Evolutionary conservation across 2,113 vertebrate genomes (phyloP).

Genomic region (Lepus americanus): DNA sequence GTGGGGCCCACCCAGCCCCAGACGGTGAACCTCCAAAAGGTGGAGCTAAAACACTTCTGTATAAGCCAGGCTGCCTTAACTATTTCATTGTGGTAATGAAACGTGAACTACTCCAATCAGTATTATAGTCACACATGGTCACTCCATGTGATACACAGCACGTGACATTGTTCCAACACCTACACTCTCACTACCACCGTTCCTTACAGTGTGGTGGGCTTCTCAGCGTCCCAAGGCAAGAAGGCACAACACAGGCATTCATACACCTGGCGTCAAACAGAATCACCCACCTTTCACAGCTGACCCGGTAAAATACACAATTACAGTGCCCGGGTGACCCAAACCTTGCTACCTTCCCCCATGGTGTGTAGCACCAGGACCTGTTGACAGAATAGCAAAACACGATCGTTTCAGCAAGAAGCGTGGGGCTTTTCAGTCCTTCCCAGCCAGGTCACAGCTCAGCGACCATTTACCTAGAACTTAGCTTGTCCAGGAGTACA

Average conservation of each 20-base stretch:
- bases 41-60: no score
- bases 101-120: not conserved
- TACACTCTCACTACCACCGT: not conserved
- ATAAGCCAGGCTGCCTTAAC: no score
- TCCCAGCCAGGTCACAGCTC: not conserved
- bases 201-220: not conserved
- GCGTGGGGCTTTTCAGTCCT: not conserved
- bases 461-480: not conserved
- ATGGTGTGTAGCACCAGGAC: not conserved
- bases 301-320: not conserved
- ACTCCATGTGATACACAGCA: not conserved
- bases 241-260: not conserved
- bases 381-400: not conserved
- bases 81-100: no score
- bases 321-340: not conserved
- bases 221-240: not conserved
- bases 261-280: not conserved
- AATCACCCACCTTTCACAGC: not conserved
- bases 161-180: not conserved
- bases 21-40: no score
- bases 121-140: not conserved
- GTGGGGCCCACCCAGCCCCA: no score
- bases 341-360: not conserved
- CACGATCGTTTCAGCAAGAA: not conserved
- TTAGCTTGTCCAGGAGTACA: not conserved